A percentile compares a stretch with the other conserved stretches of the same genome.
These are phyloP conservation scores for Iphiclides podalirius DNA, from an alignment of 2,888 invertebrate genomes.

Conservation along the genomic window DNA sequence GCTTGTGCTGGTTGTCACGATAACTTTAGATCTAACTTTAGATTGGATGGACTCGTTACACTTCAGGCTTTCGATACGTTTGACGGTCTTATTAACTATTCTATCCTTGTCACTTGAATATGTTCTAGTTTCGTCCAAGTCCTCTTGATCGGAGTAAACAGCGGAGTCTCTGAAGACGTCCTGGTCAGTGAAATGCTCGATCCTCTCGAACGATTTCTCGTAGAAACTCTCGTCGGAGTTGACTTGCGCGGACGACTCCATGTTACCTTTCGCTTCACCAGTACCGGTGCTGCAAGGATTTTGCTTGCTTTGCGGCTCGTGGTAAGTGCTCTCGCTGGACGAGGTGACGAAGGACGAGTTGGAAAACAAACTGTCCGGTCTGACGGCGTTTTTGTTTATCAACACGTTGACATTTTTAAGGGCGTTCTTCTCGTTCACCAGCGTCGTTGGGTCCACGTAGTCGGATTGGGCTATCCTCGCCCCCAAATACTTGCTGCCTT, in stretches of 20 bases:
- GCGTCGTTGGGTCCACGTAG: conserved; percentile 89
- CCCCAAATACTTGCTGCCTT: conserved; percentile 90
- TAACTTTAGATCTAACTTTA: conserved; percentile 48
- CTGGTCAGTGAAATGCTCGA: conserved; percentile 85
- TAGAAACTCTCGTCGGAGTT: conserved; percentile 85
- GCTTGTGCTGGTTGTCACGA: conserved; percentile 41
- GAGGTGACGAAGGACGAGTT: conserved; percentile 79
- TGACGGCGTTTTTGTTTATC: conserved; percentile 81
- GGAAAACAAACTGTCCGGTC: conserved; percentile 79
- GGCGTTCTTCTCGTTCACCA: conserved; percentile 74
- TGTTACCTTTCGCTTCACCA: conserved; percentile 32
- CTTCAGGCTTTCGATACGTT: conserved; percentile 54
- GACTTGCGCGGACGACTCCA: conserved; percentile 33
- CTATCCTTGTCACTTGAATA: conserved; percentile 38
- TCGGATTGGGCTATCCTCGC: conserved; percentile 93
- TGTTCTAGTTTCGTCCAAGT: conserved; percentile 54
- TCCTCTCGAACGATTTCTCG: conserved; percentile 86
- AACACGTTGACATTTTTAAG: conserved; percentile 79
- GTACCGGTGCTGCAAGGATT: conserved; percentile 32
- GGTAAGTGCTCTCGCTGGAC: conserved; percentile 75
- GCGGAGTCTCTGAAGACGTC: conserved; percentile 90
- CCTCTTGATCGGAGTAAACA: conserved; percentile 89
- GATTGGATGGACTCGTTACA: conserved; percentile 52
- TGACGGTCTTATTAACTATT: conserved; percentile 42
- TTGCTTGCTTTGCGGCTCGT: conserved; percentile 47